Percentiles rank a stretch among this genome's conserved stretches.
Conservation (phyloP, 2,888 invertebrate genomes). For the Nebria salina region DNA sequence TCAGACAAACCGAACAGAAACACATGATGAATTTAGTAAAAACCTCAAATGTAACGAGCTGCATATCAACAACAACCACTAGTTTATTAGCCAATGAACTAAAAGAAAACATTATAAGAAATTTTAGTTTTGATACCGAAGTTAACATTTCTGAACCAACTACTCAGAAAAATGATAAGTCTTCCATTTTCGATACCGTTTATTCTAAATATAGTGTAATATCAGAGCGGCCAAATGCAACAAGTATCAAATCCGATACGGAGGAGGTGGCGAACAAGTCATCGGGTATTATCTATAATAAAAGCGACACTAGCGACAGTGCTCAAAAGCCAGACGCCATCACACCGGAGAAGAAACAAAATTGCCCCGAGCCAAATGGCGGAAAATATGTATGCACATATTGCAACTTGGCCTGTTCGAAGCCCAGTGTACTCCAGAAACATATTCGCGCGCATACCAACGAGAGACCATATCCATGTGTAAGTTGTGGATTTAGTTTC, state of each 20-base stretch:
- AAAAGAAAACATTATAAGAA: conserved; percentile 43
- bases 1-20: neutral
- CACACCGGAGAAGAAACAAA: conserved; percentile 55
- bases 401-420: conserved; percentile 89
- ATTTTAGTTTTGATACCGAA: conserved; percentile 58
- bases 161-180: conserved; percentile 54
- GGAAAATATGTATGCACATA: conserved; percentile 87
- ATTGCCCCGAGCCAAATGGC: conserved; percentile 52
- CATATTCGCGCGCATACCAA: conserved; percentile 94
- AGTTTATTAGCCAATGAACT: conserved; percentile 36
- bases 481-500: conserved; percentile 90
- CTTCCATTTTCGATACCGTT: conserved; percentile 58
- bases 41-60: conserved; percentile 51
- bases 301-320: conserved; percentile 47
- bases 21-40: neutral
- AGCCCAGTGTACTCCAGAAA: conserved; percentile 92
- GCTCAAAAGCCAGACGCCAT: conserved; percentile 48
- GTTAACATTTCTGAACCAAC: conserved; percentile 54
- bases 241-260: conserved; percentile 41
- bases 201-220: conserved; percentile 52
- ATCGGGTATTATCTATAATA: no score
- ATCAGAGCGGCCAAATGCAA: conserved; percentile 38
- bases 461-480: conserved; percentile 91
- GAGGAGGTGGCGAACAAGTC: conserved; percentile 26
- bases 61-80: conserved; percentile 58